Base-by-base conservation (phyloP, 2,888 invertebrate genomes). In the Thereva unica region DNA sequence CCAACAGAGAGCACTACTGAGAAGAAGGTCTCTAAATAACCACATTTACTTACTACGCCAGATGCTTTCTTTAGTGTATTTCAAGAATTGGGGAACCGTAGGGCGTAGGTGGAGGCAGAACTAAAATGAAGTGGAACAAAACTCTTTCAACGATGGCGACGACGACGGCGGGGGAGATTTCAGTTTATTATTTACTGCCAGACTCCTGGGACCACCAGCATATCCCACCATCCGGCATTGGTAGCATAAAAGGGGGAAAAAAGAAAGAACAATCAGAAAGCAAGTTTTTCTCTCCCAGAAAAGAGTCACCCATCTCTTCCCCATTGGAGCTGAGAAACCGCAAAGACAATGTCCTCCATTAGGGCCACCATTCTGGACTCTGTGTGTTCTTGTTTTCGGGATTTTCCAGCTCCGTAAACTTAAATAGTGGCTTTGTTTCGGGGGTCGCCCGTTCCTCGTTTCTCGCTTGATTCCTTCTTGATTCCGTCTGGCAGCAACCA, bases 321-420 rank as follows among this genome's bases (percentile, higher is more conserved):
- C n/a, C 45, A 44, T 35, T 9, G 10, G 38, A 40, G 23, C 10
- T 47, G 47, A 47, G 10, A 47, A 47, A 57, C 57, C 57, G 45
- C 57, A 57, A 57, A 57, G 45, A 57, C 57, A 57, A 57, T 45
- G 45, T 57, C 57, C 45, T 57, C 57, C 57, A 57, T 57, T 57
- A 57, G n/a, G 57, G 45, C 45, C 57, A 57, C 57, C 52, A 45
- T 57, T 23, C 45, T 44, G 57, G 45, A 44, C 45, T 57, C 57
- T 57, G 57, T 57, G 57, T 57, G 23, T 23, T 23, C 23, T 23
- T 23, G 23, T 23, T 23, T 49, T 61, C 34, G 61, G 61, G 61
- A 61, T 61, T 61, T 61, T 61, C 61, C 61, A 61, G 50, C 40
- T 61, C 49, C 61, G 49, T 61, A 61, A 61, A 61, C 61, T 61